Percentiles rank a stretch among this genome's conserved stretches.
phyloP scores from a whole-genome alignment of 2,888 invertebrate genomes.

The Drosophila suboccidentalis region DNA sequence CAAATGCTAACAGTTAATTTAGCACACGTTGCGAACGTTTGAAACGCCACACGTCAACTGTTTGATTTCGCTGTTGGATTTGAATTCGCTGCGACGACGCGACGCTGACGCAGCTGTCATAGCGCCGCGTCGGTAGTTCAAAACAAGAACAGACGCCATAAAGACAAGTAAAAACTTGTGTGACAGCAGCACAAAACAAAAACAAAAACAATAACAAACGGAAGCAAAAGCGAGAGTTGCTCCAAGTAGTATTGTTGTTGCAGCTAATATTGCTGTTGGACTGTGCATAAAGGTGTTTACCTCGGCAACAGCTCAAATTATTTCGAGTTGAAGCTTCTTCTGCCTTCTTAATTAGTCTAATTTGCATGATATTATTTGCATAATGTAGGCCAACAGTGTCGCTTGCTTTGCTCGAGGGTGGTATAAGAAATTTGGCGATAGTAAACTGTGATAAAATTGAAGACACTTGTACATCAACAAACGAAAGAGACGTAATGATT shows the following conservation, averaged over 20 bases:
- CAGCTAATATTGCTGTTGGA: conserved; percentile 9
- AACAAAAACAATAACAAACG: conserved; percentile 46
- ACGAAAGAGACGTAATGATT: not conserved
- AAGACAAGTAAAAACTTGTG: conserved; percentile 15
- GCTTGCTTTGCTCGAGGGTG: conserved; percentile 30
- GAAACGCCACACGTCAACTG: conserved; percentile 72
- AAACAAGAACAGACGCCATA: conserved; percentile 35
- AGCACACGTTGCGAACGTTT: conserved; percentile 55
- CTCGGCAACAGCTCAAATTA: conserved; percentile 46
- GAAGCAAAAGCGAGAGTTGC: conserved; percentile 51
- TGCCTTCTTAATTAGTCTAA: conserved; percentile 37
- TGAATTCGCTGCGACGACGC: conserved; percentile 37
- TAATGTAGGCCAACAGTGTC: conserved; percentile 27
- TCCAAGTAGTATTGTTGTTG: conserved; percentile 15
- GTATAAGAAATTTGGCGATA: conserved; percentile 2
- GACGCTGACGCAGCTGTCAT: conserved; percentile 34
- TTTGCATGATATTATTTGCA: conserved; percentile 47
- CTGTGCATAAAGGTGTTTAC: conserved; percentile 31
- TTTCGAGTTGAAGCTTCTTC: conserved; percentile 22
- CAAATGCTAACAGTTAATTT: not conserved
- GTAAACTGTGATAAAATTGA: not conserved
- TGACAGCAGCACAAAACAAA: conserved; percentile 22
- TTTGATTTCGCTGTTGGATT: conserved; percentile 37
- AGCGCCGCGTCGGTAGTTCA: conserved; percentile 39
- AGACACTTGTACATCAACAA: not conserved